These are phyloP conservation scores for Microcebus jonahi DNA, from an alignment of 2,113 vertebrate genomes.

Conservation along the genomic window DNA sequence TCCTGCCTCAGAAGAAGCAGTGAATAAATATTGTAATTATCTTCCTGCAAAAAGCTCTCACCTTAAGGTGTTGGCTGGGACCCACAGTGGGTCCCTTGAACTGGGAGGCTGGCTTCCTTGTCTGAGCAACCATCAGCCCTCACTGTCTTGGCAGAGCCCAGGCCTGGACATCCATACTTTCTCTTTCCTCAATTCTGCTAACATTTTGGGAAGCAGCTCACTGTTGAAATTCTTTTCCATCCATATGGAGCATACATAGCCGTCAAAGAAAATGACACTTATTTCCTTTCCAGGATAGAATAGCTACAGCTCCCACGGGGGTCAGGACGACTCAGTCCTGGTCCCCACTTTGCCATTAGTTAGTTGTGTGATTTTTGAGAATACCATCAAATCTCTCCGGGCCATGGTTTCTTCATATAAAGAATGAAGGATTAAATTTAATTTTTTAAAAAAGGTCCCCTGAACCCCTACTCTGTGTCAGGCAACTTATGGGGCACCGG, in stretches of 20 bases:
- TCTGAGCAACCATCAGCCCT: background rate
- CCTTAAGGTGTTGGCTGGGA: too few species aligned
- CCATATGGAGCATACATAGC: background rate
- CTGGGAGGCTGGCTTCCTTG: background rate
- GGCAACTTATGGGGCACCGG: background rate
- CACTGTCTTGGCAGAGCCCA: accelerated
- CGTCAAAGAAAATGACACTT: background rate
- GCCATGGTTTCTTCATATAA: background rate
- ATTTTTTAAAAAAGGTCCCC: background rate
- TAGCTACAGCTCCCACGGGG: background rate
- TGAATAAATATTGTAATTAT: too few species aligned
- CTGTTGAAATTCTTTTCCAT: background rate
- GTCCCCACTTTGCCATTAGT: background rate
- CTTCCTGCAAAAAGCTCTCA: too few species aligned
- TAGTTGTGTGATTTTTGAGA: background rate
- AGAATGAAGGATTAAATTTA: constrained; percentile 19
- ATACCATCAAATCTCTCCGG: background rate
- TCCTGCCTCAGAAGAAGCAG: too few species aligned
- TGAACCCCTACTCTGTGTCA: background rate
- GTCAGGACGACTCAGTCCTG: background rate
- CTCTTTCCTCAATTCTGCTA: background rate
- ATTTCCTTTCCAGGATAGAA: background rate
- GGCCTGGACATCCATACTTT: background rate
- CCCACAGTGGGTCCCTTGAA: background rate
- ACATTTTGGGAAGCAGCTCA: background rate